Evolutionary conservation across 2,113 vertebrate species (phyloP).

Genomic region (Myotis davidii): DNA sequence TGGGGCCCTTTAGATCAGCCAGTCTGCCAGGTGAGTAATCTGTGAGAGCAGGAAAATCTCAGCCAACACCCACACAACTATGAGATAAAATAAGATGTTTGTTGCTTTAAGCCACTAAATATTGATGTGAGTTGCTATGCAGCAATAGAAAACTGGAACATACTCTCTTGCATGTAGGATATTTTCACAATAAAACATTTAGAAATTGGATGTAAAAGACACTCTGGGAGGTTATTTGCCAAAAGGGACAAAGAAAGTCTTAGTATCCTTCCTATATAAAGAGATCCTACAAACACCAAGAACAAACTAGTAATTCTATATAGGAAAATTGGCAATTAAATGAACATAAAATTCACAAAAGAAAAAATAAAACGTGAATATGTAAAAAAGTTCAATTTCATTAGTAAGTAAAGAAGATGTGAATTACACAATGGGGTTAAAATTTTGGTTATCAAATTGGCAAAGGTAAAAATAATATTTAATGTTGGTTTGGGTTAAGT

Average conservation of each 20-base stretch:
- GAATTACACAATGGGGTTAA: background rate
- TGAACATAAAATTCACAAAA: constrained; percentile 24
- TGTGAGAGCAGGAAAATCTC: background rate
- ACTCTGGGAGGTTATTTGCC: background rate
- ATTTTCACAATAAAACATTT: constrained; percentile 15
- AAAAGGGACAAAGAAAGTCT: background rate
- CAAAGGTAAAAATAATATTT: constrained; percentile 15
- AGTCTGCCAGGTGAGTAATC: background rate
- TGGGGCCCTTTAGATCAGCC: background rate
- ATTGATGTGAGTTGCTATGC: background rate
- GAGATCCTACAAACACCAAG: background rate
- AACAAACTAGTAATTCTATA: background rate
- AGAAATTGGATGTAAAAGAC: background rate
- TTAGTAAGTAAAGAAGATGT: background rate
- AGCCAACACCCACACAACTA: background rate
- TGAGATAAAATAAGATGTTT: background rate
- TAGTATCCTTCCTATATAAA: background rate
- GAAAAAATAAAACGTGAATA: background rate
- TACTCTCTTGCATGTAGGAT: background rate
- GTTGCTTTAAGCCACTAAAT: background rate
- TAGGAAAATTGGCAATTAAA: background rate
- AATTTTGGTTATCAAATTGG: constrained; percentile 22
- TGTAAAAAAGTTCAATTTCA: background rate
- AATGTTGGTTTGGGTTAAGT: background rate
- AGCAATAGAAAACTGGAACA: background rate